Conservation (phyloP, 2,888 invertebrate species). For the Pandemis heparana region DNA sequence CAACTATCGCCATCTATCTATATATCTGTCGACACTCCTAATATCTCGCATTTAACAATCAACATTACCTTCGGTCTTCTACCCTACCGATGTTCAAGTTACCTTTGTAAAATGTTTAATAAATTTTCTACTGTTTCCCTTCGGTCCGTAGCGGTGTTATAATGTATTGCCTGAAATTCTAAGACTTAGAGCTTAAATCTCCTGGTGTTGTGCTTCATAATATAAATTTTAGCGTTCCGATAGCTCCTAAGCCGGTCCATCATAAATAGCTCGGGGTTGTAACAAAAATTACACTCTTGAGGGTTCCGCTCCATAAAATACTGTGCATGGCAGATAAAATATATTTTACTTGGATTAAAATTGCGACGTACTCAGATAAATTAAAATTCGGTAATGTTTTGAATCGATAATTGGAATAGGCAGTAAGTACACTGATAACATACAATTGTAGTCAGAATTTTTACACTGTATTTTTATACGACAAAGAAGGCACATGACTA, state of each 20-base stretch:
- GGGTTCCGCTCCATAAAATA: constrained; percentile 65
- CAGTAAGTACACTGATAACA: no score
- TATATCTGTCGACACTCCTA: no score
- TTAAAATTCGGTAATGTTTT: constrained; percentile 16
- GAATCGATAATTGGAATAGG: not conserved
- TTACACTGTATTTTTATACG: no score
- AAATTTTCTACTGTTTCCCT: not conserved
- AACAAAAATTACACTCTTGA: constrained; percentile 68
- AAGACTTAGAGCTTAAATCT: constrained; percentile 41
- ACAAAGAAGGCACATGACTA: no score
- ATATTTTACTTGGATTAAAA: constrained; percentile 69
- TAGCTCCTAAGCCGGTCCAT: constrained; percentile 69
- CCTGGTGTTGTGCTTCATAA: constrained; percentile 48
- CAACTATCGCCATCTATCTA: no score
- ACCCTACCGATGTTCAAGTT: no score
- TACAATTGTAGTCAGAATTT: no score
- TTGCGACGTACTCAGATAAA: constrained; percentile 47
- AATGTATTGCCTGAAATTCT: constrained; percentile 13
- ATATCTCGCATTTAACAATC: no score
- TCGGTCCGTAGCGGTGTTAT: not conserved
- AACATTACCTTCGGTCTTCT: no score
- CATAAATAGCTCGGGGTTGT: constrained; percentile 69
- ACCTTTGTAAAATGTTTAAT: no score
- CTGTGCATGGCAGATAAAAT: constrained; percentile 66
- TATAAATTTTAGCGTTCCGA: constrained; percentile 70